Percentiles rank a stretch among this genome's conserved stretches.
Evolutionary conservation across 2,888 invertebrate species (phyloP).

Genomic region (Lasioglossum calceatum): DNA sequence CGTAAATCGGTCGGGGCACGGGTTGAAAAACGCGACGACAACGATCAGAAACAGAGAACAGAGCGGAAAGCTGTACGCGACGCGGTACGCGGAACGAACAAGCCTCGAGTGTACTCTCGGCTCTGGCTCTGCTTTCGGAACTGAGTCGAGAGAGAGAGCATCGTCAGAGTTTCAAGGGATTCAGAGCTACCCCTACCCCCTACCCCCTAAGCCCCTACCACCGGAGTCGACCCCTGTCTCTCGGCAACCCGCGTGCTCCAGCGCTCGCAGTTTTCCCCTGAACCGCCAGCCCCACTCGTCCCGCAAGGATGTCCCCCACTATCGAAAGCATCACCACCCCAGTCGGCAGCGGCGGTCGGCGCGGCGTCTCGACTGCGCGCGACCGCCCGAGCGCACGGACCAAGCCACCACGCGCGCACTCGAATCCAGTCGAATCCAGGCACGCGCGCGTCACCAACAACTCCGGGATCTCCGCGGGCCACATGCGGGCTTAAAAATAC

Average conservation of each 20-base stretch:
- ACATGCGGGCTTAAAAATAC: conserved; percentile 41
- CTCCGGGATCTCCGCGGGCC: conserved; percentile 27
- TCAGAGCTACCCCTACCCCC: conserved; percentile 71
- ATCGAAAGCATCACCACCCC: conserved; percentile 44
- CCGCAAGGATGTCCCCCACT: conserved; percentile 51
- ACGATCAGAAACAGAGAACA: neutral
- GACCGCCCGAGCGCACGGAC: neutral
- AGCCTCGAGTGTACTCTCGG: conserved; percentile 66
- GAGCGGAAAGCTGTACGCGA: conserved; percentile 55
- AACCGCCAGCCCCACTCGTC: conserved; percentile 58
- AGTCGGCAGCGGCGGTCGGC: conserved; percentile 4
- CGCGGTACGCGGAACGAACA: conserved; percentile 59
- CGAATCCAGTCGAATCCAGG: conserved; percentile 65
- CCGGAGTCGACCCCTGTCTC: conserved; percentile 50
- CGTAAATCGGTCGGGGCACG: neutral
- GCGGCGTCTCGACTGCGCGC: conserved; percentile 46
- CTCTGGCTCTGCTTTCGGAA: conserved; percentile 77
- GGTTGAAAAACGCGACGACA: conserved; percentile 15
- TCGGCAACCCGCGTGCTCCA: conserved; percentile 67
- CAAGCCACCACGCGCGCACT: conserved; percentile 56
- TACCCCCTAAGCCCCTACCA: conserved; percentile 19
- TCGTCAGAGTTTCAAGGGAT: conserved; percentile 72
- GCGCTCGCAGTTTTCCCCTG: conserved; percentile 60
- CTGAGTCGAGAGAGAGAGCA: conserved; percentile 74
- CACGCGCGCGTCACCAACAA: conserved; percentile 63